Evolutionary conservation across 2,113 vertebrate species (phyloP).

Genomic region (Sceloporus undulatus): DNA sequence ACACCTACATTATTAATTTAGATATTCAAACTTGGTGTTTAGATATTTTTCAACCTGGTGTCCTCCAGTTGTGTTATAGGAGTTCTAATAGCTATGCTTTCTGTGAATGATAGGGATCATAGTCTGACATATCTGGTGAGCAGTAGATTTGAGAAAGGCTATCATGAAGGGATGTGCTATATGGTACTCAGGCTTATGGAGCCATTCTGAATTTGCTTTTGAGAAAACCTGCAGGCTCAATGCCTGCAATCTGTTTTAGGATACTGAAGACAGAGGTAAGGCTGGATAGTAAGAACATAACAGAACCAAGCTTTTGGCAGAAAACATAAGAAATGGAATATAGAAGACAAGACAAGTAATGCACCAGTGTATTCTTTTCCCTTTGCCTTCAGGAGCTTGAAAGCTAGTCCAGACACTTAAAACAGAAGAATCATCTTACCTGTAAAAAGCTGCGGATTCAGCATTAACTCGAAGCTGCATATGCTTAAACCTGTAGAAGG

Average conservation of each 20-base stretch:
- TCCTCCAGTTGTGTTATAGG: background rate
- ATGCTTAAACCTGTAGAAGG: conserved; percentile 91
- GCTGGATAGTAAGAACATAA: too few species aligned
- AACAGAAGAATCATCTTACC: conserved; percentile 76
- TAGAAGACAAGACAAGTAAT: conserved; percentile 10
- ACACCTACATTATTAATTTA: background rate
- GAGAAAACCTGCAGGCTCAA: background rate
- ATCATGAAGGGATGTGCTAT: background rate
- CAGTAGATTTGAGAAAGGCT: background rate
- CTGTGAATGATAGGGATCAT: background rate
- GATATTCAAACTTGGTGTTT: background rate
- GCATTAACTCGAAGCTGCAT: conserved; percentile 97
- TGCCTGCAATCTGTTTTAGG: background rate
- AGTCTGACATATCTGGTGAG: background rate
- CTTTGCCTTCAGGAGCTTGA: background rate
- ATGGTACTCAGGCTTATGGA: background rate
- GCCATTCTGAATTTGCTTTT: background rate
- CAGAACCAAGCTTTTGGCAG: background rate
- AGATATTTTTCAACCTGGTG: background rate
- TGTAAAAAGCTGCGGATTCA: conserved; percentile 94
- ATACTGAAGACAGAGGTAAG: background rate
- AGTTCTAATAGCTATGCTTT: background rate
- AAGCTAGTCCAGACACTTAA: background rate
- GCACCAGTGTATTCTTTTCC: conserved; percentile 1
- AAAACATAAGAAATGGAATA: background rate